phyloP scores from a whole-genome alignment of 2,888 invertebrate species.

The Timandra comae region DNA sequence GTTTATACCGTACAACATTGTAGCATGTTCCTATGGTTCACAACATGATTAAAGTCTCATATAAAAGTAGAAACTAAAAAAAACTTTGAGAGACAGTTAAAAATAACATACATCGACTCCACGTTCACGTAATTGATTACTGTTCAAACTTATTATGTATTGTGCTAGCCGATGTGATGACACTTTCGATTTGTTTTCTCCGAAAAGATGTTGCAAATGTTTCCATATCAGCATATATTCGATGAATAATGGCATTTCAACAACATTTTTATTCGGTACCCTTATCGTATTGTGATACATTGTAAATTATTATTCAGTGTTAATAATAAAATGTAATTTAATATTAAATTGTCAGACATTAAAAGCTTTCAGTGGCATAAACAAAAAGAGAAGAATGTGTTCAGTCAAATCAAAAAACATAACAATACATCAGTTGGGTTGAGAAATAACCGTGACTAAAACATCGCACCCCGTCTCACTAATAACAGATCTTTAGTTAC shows the following conservation, averaged over 20 bases:
- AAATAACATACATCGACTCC: too few relatives aligned
- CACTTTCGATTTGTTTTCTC: too few relatives aligned
- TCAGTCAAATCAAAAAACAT: conserved; percentile 30
- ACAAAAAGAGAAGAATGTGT: conserved; percentile 17
- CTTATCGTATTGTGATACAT: conserved; percentile 32
- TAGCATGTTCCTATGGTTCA: conserved; percentile 9
- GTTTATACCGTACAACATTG: conserved; percentile 3
- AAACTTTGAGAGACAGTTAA: too few relatives aligned
- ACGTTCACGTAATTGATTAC: too few relatives aligned
- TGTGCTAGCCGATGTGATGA: too few relatives aligned
- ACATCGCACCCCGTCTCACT: conserved; percentile 54
- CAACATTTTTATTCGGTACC: conserved; percentile 42
- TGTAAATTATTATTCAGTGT: conserved; percentile 33
- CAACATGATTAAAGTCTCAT: too few relatives aligned
- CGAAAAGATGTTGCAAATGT: too few relatives aligned
- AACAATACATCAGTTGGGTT: conserved; percentile 34
- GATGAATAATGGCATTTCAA: conserved; percentile 56
- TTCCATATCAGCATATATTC: conserved; percentile 40
- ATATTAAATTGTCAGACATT: conserved; percentile 39
- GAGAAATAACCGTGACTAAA: conserved; percentile 57
- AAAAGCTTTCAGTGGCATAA: conserved; percentile 26
- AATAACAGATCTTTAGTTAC: conserved; percentile 66
- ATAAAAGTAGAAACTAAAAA: too few relatives aligned
- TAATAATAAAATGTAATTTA: conserved; percentile 35
- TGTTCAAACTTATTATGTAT: too few relatives aligned